These are phyloP conservation scores for Maniola jurtina DNA, from an alignment of 1,140 invertebrate genomes.

Conservation along the genomic window DNA sequence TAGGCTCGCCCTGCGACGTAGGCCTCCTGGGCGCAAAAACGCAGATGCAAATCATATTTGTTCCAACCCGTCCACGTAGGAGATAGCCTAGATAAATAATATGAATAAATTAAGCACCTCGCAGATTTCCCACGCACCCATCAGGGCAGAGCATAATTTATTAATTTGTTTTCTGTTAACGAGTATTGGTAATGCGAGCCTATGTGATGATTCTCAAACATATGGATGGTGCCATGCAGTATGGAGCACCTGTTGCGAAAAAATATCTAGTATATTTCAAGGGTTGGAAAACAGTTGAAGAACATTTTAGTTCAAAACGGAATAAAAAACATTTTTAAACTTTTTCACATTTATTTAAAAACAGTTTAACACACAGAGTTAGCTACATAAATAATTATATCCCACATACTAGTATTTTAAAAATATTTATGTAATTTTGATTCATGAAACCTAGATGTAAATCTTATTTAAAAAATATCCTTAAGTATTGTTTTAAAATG, in stretches of 20 bases:
- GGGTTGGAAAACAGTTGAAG: too few species aligned
- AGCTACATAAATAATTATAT: too few species aligned
- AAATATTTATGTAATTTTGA: too few species aligned
- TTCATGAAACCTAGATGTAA: too few species aligned
- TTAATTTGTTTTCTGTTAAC: constrained; percentile 75
- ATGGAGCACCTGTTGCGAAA: constrained; percentile 20
- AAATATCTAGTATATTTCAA: background rate
- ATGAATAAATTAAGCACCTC: constrained; percentile 46
- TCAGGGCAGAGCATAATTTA: constrained; percentile 59
- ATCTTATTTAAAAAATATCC: too few species aligned
- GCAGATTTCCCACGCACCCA: constrained; percentile 62
- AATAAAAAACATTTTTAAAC: too few species aligned
- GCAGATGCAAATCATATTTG: constrained; percentile 24
- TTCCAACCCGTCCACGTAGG: constrained; percentile 37
- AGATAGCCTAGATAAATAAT: constrained; percentile 45
- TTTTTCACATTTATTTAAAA: background rate
- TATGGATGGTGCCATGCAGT: constrained; percentile 47
- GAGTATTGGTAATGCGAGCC: constrained; percentile 57
- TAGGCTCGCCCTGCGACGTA: too few species aligned
- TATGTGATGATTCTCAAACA: constrained; percentile 45
- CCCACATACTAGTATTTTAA: too few species aligned
- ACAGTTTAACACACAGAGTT: too few species aligned
- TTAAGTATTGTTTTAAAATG: too few species aligned
- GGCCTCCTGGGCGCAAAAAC: background rate
- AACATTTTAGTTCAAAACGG: too few species aligned